Percentiles rank a stretch among this genome's conserved stretches.
Conservation (phyloP, 2,888 invertebrate species). For the Hirtodrosophila trivittata region DNA sequence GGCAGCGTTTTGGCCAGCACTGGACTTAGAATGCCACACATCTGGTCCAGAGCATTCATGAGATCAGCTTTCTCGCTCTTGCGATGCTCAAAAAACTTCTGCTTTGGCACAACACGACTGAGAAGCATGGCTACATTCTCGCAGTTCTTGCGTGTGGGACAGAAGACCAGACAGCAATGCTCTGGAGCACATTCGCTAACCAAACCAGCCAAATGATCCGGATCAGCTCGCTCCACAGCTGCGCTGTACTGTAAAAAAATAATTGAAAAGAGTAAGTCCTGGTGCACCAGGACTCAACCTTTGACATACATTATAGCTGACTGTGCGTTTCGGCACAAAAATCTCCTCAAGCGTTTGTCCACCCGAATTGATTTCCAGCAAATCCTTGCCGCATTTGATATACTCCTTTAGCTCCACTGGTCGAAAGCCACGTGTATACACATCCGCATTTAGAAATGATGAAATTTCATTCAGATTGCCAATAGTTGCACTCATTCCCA, state of each 20-base stretch:
- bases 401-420: slow-evolving; percentile 94
- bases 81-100: slow-evolving; percentile 86
- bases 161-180: slow-evolving; percentile 94
- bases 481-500: slow-evolving; percentile 99
- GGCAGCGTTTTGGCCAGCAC: slow-evolving; percentile 88
- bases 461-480: slow-evolving; percentile 94
- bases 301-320: slow-evolving; percentile 84
- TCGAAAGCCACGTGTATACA: slow-evolving; percentile 93
- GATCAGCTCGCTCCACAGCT: slow-evolving; percentile 87
- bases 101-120: slow-evolving; percentile 86
- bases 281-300: accelerated
- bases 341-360: slow-evolving; percentile 85
- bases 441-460: slow-evolving; percentile 91
- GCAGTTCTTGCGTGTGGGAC: slow-evolving; percentile 95
- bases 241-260: slow-evolving; percentile 86
- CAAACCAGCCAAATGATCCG: slow-evolving; percentile 91
- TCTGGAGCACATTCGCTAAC: slow-evolving; percentile 92
- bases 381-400: slow-evolving; percentile 88
- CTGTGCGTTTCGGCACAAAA: slow-evolving; percentile 84
- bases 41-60: slow-evolving; percentile 87
- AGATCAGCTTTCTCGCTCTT: slow-evolving; percentile 86
- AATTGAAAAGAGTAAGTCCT: no score
- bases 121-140: slow-evolving; percentile 94
- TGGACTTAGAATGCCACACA: slow-evolving; percentile 87
- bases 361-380: slow-evolving; percentile 86